Conservation (phyloP, 1,140 invertebrate genomes). For the Ostrea denselamellosa region DNA sequence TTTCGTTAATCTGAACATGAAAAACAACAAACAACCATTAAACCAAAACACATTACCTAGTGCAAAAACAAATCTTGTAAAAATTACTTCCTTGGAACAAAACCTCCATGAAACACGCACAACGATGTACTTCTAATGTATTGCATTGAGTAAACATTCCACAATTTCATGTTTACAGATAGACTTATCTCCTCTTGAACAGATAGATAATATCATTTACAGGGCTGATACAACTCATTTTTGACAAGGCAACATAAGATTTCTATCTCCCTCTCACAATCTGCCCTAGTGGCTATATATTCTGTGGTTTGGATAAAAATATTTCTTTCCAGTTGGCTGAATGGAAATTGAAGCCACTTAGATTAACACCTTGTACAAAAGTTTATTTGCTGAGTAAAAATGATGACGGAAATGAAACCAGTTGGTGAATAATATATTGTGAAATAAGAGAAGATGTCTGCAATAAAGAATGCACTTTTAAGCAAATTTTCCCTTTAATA, state of each 20-base stretch:
- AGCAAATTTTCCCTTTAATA: not conserved
- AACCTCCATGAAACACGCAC: not conserved
- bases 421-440: not conserved
- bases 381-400: not conserved
- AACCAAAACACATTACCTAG: no score
- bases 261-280: conserved; percentile 1
- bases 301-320: not conserved
- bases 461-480: not conserved
- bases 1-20: not conserved
- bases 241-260: conserved; percentile 35
- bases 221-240: not conserved
- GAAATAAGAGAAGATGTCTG: not conserved
- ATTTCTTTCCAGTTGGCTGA: not conserved
- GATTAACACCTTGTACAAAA: not conserved
- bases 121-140: not conserved
- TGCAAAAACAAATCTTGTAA: no score
- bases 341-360: not conserved
- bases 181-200: conserved; percentile 23
- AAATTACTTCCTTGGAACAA: not conserved
- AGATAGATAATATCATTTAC: not conserved
- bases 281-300: conserved; percentile 22
- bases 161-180: conserved; percentile 36
- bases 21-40: not conserved
- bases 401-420: not conserved
- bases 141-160: conserved; percentile 1